Base-by-base conservation (phyloP, 2,113 vertebrate genomes). In the Seriola aureovittata region DNA sequence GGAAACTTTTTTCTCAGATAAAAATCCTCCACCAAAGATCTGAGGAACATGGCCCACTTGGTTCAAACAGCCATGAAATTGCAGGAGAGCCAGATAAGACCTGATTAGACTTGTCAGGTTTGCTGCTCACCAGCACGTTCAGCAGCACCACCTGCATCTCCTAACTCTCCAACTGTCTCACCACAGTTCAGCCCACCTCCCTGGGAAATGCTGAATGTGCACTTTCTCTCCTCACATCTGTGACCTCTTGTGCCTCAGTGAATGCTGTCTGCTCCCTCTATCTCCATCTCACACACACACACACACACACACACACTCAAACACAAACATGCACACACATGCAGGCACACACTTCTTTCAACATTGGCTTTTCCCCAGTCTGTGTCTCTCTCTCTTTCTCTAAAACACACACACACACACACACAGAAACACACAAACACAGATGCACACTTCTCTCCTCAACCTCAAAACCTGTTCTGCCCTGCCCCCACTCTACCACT, bases 1-100 rank as follows among this genome's bases (percentile, higher is more conserved):
- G 80, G 85, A 93, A 93, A 93, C 80, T 67, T 84, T 90, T 81
- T 64, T 34, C 57, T 60, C 3, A 75, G 90, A 92, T 91, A 93
- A 92, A 70, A 92, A 90, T 91, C 87, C 88, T 78, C 48, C 19
- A 77, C 62, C 86, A 81, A 73, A 88, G 89, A 90, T 93, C 85
- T 78, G 87, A 91, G 63, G 70, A 91, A 93, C 92, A 94, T 91
- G 93, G 94, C 93, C 93, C 93, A 95, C 95, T 96, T 94, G 94
- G 74, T 94, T 93, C 94, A 95, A 96, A 96, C 94, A 93, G 88
- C 93, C 95, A 93, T 95, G 95, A 95, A 94, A 94, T 93, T 93
- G 92, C 85, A 83, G 86, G 84, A 78, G 85, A 83, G 84, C 69
- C 91, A 91, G 94, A 95, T 95, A 94, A 95, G 93, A 84, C 93